Conservation (phyloP, 2,113 vertebrate genomes). For the Alethe castanea region DNA sequence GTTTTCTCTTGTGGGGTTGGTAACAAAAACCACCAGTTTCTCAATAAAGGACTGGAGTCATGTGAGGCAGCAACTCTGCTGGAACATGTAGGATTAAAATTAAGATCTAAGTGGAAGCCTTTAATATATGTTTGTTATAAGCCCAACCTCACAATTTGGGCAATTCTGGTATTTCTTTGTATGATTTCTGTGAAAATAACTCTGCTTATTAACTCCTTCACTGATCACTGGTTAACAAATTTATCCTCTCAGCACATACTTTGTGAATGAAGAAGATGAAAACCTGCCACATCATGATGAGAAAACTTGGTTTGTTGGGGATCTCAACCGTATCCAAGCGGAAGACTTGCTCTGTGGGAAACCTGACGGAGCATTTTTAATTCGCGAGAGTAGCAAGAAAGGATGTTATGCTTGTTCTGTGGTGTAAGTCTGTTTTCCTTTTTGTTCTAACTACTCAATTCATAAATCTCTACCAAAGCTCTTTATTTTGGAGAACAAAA, state of each 20-base stretch:
- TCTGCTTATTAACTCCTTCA: neutral
- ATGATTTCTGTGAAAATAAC: neutral
- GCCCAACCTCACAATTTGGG: neutral
- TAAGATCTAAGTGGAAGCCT: neutral
- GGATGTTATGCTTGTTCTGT: slow-evolving; percentile 97
- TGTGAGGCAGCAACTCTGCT: neutral
- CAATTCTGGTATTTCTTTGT: neutral
- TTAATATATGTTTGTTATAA: neutral
- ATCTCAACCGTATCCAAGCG: slow-evolving; percentile 89
- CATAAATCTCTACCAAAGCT: neutral
- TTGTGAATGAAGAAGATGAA: slow-evolving; percentile 89
- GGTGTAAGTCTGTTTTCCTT: slow-evolving; percentile 84
- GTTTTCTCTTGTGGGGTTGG: neutral
- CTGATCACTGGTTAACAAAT: neutral
- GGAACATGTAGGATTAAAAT: neutral
- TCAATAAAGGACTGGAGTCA: neutral
- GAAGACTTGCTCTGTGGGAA: slow-evolving; percentile 93
- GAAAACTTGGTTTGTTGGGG: slow-evolving; percentile 95
- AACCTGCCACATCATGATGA: slow-evolving; percentile 90
- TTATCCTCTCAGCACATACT: slow-evolving; percentile 78
- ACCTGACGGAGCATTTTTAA: slow-evolving; percentile 91
- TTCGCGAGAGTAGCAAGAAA: slow-evolving; percentile 96
- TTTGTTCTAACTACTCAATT: neutral
- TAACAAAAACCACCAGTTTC: neutral
- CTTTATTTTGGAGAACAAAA: neutral